Percentiles rank a stretch among this genome's conserved stretches.
Conservation (phyloP, 2,888 invertebrate species). For the Chrysolina haemoptera region DNA sequence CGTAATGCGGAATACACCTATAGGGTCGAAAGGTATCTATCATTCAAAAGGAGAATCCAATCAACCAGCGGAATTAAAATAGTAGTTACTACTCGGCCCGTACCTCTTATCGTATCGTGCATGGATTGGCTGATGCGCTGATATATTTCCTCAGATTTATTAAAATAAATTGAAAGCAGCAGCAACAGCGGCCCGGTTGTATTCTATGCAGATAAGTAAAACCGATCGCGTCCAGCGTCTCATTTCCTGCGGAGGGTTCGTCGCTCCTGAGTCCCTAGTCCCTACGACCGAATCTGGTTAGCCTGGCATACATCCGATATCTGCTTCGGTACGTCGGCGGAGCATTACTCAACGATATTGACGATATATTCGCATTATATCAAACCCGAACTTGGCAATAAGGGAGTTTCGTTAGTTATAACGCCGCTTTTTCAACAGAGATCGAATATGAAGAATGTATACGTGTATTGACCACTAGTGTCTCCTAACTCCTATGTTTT, state of each 20-base stretch:
- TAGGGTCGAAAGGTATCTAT: background rate
- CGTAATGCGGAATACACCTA: background rate
- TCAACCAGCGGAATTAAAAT: slow-evolving; percentile 17
- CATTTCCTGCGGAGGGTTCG: slow-evolving; percentile 59
- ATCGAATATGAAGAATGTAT: slow-evolving; percentile 15
- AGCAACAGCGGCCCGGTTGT: slow-evolving; percentile 62
- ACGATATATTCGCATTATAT: slow-evolving; percentile 50
- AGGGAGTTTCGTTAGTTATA: slow-evolving; percentile 38
- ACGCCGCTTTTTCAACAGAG: slow-evolving; percentile 45
- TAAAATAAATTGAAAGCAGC: slow-evolving; percentile 71
- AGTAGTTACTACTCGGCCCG: slow-evolving; percentile 36
- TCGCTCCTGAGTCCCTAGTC: slow-evolving; percentile 33
- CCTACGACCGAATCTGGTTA: slow-evolving; percentile 42
- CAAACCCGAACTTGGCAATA: slow-evolving; percentile 41
- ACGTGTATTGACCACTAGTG: background rate
- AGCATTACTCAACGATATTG: slow-evolving; percentile 51
- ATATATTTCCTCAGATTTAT: slow-evolving; percentile 69
- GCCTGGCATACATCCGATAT: slow-evolving; percentile 42
- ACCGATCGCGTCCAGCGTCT: slow-evolving; percentile 63
- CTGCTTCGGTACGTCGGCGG: slow-evolving; percentile 39
- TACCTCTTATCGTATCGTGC: slow-evolving; percentile 58
- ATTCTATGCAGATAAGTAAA: slow-evolving; percentile 64
- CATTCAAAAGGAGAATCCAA: slow-evolving; percentile 2
- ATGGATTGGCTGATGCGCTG: slow-evolving; percentile 67
- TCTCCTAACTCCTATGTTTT: background rate